Evolutionary conservation across 2,888 invertebrate species (phyloP).

Genomic region (Drosophila multiciliata): DNA sequence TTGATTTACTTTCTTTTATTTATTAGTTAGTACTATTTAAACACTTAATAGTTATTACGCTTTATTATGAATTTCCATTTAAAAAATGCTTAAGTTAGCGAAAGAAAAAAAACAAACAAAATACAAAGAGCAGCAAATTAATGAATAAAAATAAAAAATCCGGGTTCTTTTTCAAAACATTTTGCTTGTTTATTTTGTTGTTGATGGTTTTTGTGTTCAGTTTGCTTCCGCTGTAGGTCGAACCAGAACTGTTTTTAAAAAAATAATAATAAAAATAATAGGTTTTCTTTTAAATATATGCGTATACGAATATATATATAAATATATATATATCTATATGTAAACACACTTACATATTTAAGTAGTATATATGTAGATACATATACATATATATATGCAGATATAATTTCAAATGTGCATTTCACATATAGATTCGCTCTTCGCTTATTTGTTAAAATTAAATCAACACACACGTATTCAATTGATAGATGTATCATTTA

Average conservation of each 20-base stretch:
- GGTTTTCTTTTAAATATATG: conserved; percentile 29
- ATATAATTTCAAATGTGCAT: conserved; percentile 71
- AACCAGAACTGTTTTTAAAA: conserved; percentile 51
- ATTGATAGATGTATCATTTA: conserved; percentile 21
- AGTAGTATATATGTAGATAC: not conserved
- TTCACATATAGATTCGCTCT: conserved; percentile 65
- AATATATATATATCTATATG: conserved; percentile 58
- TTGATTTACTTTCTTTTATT: conserved; percentile 42
- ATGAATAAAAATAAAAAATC: conserved; percentile 27
- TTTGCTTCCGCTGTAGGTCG: conserved; percentile 29
- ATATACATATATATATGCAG: conserved; percentile 28
- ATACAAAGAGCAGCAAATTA: not conserved
- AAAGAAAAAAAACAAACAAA: conserved; percentile 13
- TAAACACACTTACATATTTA: conserved; percentile 16
- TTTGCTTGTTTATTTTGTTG: conserved; percentile 61
- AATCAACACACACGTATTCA: conserved; percentile 44
- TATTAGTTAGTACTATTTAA: conserved; percentile 72
- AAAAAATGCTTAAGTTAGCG: conserved; percentile 4
- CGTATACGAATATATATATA: not conserved
- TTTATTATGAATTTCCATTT: conserved; percentile 43
- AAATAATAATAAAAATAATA: conserved; percentile 71
- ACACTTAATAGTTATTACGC: conserved; percentile 71
- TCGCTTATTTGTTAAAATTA: conserved; percentile 41
- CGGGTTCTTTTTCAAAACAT: conserved; percentile 58
- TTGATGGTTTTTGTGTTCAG: conserved; percentile 36